Percentiles rank a stretch among this genome's conserved stretches.
phyloP scores from a whole-genome alignment of 2,113 vertebrate genomes.

The Arvicanthis niloticus region DNA sequence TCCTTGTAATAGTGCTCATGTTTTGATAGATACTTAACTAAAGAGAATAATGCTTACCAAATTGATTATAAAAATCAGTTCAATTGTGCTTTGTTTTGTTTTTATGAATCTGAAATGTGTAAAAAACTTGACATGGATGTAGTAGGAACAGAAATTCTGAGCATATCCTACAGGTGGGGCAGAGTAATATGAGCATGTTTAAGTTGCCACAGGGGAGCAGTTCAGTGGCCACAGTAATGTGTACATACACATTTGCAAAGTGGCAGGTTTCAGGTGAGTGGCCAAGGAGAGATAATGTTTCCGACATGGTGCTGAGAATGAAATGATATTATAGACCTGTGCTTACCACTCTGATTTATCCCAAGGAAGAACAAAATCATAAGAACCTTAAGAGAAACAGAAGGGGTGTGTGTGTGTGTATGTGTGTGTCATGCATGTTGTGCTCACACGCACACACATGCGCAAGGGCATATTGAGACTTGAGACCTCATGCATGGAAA shows the following conservation, averaged over 20 bases:
- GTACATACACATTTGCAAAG: background rate
- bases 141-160: too few relatives aligned
- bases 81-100: background rate
- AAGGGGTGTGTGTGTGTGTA: background rate
- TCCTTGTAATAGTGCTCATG: background rate
- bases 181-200: background rate
- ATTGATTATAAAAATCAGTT: background rate
- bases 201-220: background rate
- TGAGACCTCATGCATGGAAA: background rate
- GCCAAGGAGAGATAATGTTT: background rate
- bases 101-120: background rate
- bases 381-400: background rate
- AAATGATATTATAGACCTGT: background rate
- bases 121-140: too few relatives aligned
- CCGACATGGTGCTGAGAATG: background rate
- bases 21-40: background rate
- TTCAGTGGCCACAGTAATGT: background rate
- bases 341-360: background rate
- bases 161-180: background rate
- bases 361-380: background rate
- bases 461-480: background rate
- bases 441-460: background rate
- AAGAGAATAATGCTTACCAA: background rate
- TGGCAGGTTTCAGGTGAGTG: background rate
- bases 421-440: too few relatives aligned